Percentiles rank a stretch among this genome's conserved stretches.
Conservation (phyloP, 2,797 vertebrate genomes). For the Tolypeutes matacus region DNA sequence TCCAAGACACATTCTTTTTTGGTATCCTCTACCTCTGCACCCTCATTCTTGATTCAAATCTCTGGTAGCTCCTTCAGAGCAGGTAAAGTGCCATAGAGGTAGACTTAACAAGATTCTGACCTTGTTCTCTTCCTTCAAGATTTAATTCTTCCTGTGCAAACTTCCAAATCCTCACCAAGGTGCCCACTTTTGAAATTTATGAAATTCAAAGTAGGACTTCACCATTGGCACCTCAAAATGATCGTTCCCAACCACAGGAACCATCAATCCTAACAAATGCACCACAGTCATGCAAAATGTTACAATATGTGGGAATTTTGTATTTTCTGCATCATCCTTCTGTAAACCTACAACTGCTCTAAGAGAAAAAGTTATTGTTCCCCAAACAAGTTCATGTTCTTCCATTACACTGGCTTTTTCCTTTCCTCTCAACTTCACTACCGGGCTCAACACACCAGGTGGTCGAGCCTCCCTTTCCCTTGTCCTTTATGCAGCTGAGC, state of each 20-base stretch:
- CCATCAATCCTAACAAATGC: no score
- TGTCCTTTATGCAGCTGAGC: neutral
- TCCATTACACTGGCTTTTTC: neutral
- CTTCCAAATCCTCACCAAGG: neutral
- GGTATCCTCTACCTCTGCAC: no score
- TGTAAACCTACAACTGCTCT: no score
- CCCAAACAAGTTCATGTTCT: neutral
- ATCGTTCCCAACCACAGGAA: rapidly evolving
- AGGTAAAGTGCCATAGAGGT: neutral
- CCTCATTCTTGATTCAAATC: no score
- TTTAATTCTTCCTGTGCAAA: neutral
- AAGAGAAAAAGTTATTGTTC: rapidly evolving
- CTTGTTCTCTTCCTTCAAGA: neutral
- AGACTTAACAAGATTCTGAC: neutral
- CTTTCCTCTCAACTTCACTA: neutral
- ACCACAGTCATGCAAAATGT: no score
- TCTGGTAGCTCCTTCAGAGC: neutral
- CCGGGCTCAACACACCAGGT: neutral
- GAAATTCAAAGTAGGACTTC: neutral
- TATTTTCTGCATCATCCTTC: no score
- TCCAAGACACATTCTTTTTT: rapidly evolving
- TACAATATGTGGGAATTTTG: no score
- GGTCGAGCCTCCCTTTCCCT: neutral
- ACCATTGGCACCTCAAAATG: rapidly evolving
- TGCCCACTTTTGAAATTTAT: neutral